Conservation (phyloP, 2,888 invertebrate genomes). For the Selenia dentaria region DNA sequence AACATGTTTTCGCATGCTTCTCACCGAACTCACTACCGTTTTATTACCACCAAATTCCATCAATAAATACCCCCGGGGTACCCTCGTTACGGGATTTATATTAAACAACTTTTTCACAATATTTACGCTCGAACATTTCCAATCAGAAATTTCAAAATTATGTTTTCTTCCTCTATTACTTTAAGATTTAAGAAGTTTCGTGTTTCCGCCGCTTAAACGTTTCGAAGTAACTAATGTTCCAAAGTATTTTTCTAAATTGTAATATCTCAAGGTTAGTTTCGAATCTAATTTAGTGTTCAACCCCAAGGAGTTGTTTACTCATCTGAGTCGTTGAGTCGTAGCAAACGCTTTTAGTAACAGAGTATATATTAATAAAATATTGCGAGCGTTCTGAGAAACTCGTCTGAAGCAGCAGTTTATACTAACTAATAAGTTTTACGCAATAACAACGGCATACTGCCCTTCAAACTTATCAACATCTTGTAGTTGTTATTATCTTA, state of each 20-base stretch:
- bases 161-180: conserved; percentile 19
- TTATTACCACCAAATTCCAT: conserved; percentile 40
- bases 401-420: background rate
- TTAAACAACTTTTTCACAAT: conserved; percentile 32
- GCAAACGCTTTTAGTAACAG: background rate
- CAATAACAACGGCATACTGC: too few relatives aligned
- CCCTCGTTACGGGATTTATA: conserved; percentile 32
- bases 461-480: too few relatives aligned
- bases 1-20: conserved; percentile 34
- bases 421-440: too few relatives aligned
- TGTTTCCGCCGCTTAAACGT: conserved; percentile 5
- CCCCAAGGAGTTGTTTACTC: background rate
- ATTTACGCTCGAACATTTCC: conserved; percentile 27
- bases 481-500: too few relatives aligned
- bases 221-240: conserved; percentile 1
- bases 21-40: conserved; percentile 20
- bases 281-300: conserved; percentile 7
- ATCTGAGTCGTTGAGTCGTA: background rate
- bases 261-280: conserved; percentile 1
- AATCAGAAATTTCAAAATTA: conserved; percentile 21
- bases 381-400: background rate
- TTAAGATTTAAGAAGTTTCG: conserved; percentile 17
- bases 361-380: too few relatives aligned
- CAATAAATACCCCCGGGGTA: conserved; percentile 40
- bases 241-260: conserved; percentile 9